These are phyloP conservation scores for Psylliodes chrysocephalus DNA, from an alignment of 2,888 invertebrate genomes.

Conservation along the genomic window DNA sequence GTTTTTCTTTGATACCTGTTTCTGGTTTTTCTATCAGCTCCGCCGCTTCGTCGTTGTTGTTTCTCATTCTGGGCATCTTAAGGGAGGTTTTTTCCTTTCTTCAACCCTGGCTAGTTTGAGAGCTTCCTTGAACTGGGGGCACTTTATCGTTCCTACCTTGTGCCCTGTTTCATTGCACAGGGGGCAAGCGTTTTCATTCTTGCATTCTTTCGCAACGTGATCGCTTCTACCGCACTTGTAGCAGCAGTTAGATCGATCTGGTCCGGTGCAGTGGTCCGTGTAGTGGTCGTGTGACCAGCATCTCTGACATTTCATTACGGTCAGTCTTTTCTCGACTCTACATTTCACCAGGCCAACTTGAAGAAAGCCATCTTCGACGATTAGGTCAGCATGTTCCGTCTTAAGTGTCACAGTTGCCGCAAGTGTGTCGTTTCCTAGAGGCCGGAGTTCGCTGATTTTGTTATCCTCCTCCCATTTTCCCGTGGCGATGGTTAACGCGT, in stretches of 20 bases:
- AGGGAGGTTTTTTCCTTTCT: too few species aligned
- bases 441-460: neutral
- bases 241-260: conserved; percentile 8
- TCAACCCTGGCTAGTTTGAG: neutral
- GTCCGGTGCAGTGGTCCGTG: neutral
- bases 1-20: too few species aligned
- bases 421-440: neutral
- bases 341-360: neutral
- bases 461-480: conserved; percentile 4
- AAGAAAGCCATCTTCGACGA: neutral
- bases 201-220: conserved; percentile 9
- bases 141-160: neutral
- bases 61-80: too few species aligned
- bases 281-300: conserved; percentile 23
- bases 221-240: conserved; percentile 10
- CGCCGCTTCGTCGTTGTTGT: too few species aligned
- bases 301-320: neutral
- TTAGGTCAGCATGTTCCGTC: too few species aligned
- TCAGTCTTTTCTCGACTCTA: neutral
- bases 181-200: conserved; percentile 8
- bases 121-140: neutral
- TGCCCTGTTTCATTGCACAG: neutral
- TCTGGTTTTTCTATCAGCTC: too few species aligned
- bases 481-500: neutral
- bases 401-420: neutral